phyloP scores from a whole-genome alignment of 2,888 invertebrate species.

The Callosobruchus maculatus region DNA sequence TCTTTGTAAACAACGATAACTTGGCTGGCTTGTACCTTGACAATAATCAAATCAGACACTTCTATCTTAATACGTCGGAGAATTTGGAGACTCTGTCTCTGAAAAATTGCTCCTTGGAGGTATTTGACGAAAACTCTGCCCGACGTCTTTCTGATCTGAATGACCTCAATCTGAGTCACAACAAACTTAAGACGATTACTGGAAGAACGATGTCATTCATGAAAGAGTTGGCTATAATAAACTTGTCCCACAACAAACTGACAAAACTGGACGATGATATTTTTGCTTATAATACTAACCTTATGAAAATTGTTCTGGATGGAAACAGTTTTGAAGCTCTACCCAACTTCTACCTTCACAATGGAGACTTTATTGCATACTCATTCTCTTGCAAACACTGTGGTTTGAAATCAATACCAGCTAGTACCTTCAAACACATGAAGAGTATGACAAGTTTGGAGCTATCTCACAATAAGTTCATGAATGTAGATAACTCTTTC shows the following conservation, averaged over 20 bases:
- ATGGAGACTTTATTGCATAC: constrained; percentile 24
- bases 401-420: constrained; percentile 58
- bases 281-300: constrained; percentile 65
- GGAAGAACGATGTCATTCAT: constrained; percentile 66
- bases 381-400: constrained; percentile 71
- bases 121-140: constrained; percentile 64
- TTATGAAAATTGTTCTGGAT: constrained; percentile 68
- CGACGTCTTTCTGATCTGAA: constrained; percentile 51
- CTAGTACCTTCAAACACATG: constrained; percentile 69
- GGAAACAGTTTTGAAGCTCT: constrained; percentile 66
- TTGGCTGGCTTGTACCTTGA: constrained; percentile 66
- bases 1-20: constrained; percentile 64
- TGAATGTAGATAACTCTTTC: constrained; percentile 58
- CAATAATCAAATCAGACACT: constrained; percentile 63
- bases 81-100: constrained; percentile 66
- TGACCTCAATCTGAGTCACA: constrained; percentile 66
- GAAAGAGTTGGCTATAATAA: constrained; percentile 64
- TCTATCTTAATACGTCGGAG: constrained; percentile 59
- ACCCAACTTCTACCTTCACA: constrained; percentile 56
- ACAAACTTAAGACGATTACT: constrained; percentile 65
- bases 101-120: constrained; percentile 64
- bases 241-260: constrained; percentile 70
- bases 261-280: constrained; percentile 64
- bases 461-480: constrained; percentile 60
- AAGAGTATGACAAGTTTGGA: constrained; percentile 59